Percentiles rank a stretch among this genome's conserved stretches.
These are phyloP conservation scores for Venturia canescens DNA, from an alignment of 1,140 invertebrate genomes.

Conservation along the genomic window DNA sequence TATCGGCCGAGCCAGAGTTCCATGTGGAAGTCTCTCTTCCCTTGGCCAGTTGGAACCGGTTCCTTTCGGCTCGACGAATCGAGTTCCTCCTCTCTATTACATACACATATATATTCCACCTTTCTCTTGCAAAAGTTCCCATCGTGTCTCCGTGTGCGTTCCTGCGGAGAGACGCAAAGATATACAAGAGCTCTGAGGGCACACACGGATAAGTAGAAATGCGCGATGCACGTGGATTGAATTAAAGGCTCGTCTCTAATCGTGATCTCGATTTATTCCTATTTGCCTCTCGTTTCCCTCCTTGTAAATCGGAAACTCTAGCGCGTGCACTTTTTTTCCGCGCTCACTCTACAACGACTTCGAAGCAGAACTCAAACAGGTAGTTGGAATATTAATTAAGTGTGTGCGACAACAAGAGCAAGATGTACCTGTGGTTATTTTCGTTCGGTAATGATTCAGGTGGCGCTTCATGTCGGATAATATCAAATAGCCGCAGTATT, in stretches of 20 bases:
- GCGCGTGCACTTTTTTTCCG: neutral
- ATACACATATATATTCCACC: neutral
- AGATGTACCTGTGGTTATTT: no score
- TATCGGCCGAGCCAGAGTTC: conserved; percentile 6
- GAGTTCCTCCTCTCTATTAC: neutral
- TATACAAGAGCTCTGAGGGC: conserved; percentile 41
- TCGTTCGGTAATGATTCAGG: no score
- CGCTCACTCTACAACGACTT: neutral
- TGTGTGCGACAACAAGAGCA: no score
- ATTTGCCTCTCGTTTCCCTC: neutral
- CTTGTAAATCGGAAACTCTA: neutral
- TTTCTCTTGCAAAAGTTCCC: conserved; percentile 3
- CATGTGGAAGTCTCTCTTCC: conserved; percentile 30
- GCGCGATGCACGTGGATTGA: conserved; percentile 54
- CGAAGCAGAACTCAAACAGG: neutral
- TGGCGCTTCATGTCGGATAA: no score
- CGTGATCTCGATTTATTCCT: conserved; percentile 19
- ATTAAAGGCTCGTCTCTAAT: conserved; percentile 58
- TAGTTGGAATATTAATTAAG: neutral
- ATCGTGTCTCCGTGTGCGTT: neutral
- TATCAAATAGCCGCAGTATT: no score
- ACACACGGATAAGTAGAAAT: conserved; percentile 46
- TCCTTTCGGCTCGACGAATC: conserved; percentile 44
- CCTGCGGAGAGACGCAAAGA: conserved; percentile 18
- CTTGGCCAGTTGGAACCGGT: conserved; percentile 58